phyloP scores from a whole-genome alignment of 2,888 invertebrate genomes.

The Apotomis turbidana region DNA sequence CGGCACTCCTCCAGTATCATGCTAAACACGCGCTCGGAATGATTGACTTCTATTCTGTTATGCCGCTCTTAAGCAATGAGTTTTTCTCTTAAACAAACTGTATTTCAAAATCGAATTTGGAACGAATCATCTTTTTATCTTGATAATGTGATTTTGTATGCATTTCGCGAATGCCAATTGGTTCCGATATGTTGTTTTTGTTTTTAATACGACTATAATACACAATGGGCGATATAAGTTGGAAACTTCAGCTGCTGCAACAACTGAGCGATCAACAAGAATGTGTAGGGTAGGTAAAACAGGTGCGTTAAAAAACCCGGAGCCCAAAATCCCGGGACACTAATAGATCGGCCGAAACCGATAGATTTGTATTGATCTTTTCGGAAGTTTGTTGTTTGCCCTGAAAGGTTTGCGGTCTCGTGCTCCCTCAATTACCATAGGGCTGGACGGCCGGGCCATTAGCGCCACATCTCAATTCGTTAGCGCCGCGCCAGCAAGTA shows the following conservation, averaged over 20 bases:
- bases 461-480: constrained; percentile 61
- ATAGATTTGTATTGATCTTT: constrained; percentile 54
- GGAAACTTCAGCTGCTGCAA: not conserved
- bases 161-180: constrained; percentile 11
- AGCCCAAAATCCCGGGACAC: constrained; percentile 1
- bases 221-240: not conserved
- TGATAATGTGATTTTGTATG: constrained; percentile 7
- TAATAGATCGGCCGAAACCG: constrained; percentile 27
- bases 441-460: constrained; percentile 50
- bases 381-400: constrained; percentile 51
- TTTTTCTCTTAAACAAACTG: constrained; percentile 57
- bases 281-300: not conserved
- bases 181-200: constrained; percentile 6
- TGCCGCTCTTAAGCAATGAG: constrained; percentile 58
- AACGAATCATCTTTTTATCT: constrained; percentile 42
- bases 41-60: constrained; percentile 67
- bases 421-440: constrained; percentile 59
- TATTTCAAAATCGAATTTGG: constrained; percentile 52
- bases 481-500: constrained; percentile 49
- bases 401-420: constrained; percentile 53
- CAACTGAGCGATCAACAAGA: not conserved
- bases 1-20: constrained; percentile 66
- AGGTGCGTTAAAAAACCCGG: not conserved
- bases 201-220: not conserved
- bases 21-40: constrained; percentile 68